Evolutionary conservation across 2,888 invertebrate genomes (phyloP).

Genomic region (Thereva unica): DNA sequence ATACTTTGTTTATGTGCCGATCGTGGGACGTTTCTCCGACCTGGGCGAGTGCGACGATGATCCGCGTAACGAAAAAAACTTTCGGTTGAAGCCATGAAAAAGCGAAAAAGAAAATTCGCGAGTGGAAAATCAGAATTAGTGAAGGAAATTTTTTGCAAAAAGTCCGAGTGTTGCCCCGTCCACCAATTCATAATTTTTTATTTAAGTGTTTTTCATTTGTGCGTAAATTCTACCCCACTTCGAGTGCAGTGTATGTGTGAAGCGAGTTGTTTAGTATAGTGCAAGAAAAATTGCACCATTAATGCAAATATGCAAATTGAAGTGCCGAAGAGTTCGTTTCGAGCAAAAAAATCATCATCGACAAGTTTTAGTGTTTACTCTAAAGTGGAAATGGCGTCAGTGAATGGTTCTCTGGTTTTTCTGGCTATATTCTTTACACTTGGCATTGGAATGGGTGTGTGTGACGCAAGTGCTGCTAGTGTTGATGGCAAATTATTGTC

Average conservation of each 20-base stretch:
- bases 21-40: background rate
- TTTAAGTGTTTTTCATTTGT: too few relatives aligned
- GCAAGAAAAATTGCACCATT: too few relatives aligned
- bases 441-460: slow-evolving; percentile 10
- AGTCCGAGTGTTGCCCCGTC: too few relatives aligned
- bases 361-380: slow-evolving; percentile 4
- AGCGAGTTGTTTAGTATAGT: too few relatives aligned
- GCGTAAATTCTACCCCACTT: too few relatives aligned
- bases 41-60: background rate
- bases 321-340: background rate
- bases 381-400: slow-evolving; percentile 23
- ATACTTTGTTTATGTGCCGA: too few relatives aligned
- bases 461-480: slow-evolving; percentile 18
- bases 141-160: background rate
- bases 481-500: slow-evolving; percentile 20
- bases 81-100: slow-evolving; percentile 27
- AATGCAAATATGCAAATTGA: slow-evolving; percentile 7
- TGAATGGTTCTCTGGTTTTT: slow-evolving; percentile 15
- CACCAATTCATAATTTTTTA: too few relatives aligned
- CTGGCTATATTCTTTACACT: slow-evolving; percentile 5
- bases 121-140: background rate
- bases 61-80: slow-evolving; percentile 8
- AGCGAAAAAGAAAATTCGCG: slow-evolving; percentile 7
- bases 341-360: too few relatives aligned
- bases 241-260: too few relatives aligned